These are phyloP conservation scores for Diuraphis noxia DNA, from an alignment of 1,140 invertebrate genomes.

Conservation along the genomic window DNA sequence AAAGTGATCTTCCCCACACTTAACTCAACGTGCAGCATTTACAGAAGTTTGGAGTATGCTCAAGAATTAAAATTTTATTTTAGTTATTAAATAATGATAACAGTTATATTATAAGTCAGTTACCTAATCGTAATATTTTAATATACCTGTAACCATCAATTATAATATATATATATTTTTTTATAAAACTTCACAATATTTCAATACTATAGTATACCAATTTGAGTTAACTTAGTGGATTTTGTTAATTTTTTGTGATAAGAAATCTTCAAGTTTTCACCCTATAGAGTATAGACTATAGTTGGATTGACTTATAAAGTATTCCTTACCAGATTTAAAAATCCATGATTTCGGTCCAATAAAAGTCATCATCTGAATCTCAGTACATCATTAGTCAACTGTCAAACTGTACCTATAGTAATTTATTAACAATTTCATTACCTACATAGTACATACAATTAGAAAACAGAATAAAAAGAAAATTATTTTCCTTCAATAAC, in stretches of 20 bases:
- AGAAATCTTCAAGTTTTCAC: neutral
- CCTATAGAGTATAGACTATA: too few relatives aligned
- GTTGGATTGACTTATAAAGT: neutral
- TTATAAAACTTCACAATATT: too few relatives aligned
- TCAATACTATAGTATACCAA: too few relatives aligned
- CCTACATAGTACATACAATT: neutral
- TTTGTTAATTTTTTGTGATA: neutral
- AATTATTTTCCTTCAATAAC: neutral
- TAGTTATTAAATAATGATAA: too few relatives aligned
- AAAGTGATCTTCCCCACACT: neutral
- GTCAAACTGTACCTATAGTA: neutral
- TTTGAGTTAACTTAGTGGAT: too few relatives aligned
- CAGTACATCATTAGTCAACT: neutral
- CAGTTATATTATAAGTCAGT: too few relatives aligned
- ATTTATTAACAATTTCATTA: neutral
- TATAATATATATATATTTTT: neutral
- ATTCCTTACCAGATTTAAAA: neutral
- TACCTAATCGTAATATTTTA: too few relatives aligned
- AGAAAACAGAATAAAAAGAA: slow-evolving; percentile 10
- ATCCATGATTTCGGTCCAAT: neutral
- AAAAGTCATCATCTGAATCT: neutral
- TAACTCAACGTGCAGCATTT: neutral
- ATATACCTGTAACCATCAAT: neutral
- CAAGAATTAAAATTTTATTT: too few relatives aligned
- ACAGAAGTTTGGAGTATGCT: neutral